These are phyloP conservation scores for Osmoderma eremita DNA, from an alignment of 2,888 invertebrate genomes.

Conservation along the genomic window DNA sequence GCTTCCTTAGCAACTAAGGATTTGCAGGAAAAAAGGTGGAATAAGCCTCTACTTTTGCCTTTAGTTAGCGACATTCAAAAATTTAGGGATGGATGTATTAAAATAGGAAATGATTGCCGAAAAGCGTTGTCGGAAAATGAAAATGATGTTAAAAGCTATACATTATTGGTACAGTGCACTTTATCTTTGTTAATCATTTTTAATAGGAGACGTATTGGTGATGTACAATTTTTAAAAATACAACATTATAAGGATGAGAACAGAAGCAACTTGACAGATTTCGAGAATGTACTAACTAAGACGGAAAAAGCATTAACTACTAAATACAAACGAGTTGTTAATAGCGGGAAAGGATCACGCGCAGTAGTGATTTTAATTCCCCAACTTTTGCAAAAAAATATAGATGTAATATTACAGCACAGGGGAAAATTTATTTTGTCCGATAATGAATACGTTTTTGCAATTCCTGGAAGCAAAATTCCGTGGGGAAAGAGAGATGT, in stretches of 20 bases:
- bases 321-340: conserved; percentile 51
- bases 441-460: conserved; percentile 52
- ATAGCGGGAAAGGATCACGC: conserved; percentile 52
- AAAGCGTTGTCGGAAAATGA: conserved; percentile 37
- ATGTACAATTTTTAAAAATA: conserved; percentile 44
- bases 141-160: conserved; percentile 45
- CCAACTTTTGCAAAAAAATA: conserved; percentile 47
- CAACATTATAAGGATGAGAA: conserved; percentile 38
- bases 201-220: conserved; percentile 43
- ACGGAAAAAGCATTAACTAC: conserved; percentile 45
- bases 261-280: conserved; percentile 39
- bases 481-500: conserved; percentile 53
- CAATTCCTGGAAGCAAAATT: conserved; percentile 48
- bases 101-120: conserved; percentile 36
- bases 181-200: conserved; percentile 44
- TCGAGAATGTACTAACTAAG: conserved; percentile 37
- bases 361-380: conserved; percentile 53
- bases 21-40: conserved; percentile 48
- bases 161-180: conserved; percentile 44
- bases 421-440: conserved; percentile 48
- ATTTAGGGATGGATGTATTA: conserved; percentile 47
- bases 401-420: conserved; percentile 47
- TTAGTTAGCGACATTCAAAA: conserved; percentile 48
- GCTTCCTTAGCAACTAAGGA: conserved; percentile 50
- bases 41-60: conserved; percentile 48